Conservation (phyloP, 2,113 vertebrate species). For the Triplophysa rosa region DNA sequence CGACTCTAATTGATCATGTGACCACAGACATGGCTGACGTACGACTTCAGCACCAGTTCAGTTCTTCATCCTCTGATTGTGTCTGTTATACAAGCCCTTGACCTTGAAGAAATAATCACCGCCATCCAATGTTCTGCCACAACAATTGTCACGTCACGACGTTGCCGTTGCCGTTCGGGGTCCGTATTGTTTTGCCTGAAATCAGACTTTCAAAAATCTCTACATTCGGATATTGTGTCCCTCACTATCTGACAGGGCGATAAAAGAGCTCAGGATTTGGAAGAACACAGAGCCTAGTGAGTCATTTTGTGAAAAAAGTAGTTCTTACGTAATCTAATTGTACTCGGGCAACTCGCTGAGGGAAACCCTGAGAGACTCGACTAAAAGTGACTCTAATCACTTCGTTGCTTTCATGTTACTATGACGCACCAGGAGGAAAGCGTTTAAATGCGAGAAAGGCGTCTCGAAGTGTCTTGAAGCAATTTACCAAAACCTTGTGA, state of each 20-base stretch:
- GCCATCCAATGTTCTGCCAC: constrained; percentile 39
- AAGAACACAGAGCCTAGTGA: constrained; percentile 33
- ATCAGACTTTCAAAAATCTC: neutral
- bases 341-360: constrained; percentile 19
- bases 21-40: neutral
- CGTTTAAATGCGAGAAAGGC: neutral
- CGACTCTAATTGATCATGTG: neutral
- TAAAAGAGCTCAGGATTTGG: neutral
- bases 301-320: constrained; percentile 44
- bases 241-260: neutral
- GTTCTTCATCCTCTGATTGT: constrained; percentile 38
- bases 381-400: constrained; percentile 23
- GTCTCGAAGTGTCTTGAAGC: neutral
- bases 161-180: constrained; percentile 1
- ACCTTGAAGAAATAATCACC: constrained; percentile 61
- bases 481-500: neutral
- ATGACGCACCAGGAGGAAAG: constrained; percentile 19
- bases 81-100: constrained; percentile 52
- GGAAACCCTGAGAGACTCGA: constrained; percentile 3
- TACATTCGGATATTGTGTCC: neutral
- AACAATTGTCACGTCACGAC: constrained; percentile 50
- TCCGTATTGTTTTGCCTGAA: constrained; percentile 27
- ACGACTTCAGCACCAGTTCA: neutral
- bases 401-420: constrained; percentile 31
- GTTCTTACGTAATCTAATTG: constrained; percentile 41